Evolutionary conservation across 2,888 invertebrate genomes (phyloP).

Genomic region (Polietes domitor): DNA sequence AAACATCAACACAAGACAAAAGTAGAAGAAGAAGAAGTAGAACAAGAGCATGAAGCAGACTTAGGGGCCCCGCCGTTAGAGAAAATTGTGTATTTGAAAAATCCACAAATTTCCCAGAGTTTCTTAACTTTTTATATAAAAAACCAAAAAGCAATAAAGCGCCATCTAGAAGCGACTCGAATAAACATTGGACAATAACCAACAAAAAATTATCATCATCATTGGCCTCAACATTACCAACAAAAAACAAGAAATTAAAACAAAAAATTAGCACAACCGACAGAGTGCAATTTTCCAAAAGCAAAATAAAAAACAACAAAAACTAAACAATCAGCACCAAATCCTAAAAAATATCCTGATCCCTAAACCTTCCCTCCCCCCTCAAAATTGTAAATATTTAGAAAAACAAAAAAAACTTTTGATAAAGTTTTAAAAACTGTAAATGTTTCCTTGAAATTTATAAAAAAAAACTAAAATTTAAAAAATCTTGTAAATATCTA

Average conservation of each 20-base stretch:
- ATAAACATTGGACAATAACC: conserved; percentile 75
- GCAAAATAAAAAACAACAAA: neutral
- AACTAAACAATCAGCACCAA: neutral
- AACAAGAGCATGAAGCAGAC: neutral
- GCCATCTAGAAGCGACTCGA: conserved; percentile 72
- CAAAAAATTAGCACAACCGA: no score
- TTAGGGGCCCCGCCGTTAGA: conserved; percentile 39
- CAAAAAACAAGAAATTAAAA: conserved; percentile 49
- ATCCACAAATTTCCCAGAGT: conserved; percentile 42
- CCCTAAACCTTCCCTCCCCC: neutral
- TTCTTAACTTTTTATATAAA: conserved; percentile 18
- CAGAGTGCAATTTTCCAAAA: no score
- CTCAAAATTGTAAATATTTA: conserved; percentile 55
- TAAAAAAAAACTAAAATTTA: conserved; percentile 2
- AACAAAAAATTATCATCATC: conserved; percentile 42
- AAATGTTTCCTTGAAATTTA: conserved; percentile 35
- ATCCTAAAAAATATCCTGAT: neutral
- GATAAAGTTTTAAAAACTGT: conserved; percentile 39
- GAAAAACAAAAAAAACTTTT: conserved; percentile 45
- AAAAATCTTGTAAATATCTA: conserved; percentile 4
- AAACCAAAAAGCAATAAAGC: conserved; percentile 58
- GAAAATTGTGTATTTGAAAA: conserved; percentile 34
- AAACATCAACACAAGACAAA: neutral
- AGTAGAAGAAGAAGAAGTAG: no score
- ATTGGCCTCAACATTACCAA: conserved; percentile 76